These are phyloP conservation scores for Lepidocyrtinus sp. DNA, from an alignment of 2,888 invertebrate species.

Conservation along the genomic window DNA sequence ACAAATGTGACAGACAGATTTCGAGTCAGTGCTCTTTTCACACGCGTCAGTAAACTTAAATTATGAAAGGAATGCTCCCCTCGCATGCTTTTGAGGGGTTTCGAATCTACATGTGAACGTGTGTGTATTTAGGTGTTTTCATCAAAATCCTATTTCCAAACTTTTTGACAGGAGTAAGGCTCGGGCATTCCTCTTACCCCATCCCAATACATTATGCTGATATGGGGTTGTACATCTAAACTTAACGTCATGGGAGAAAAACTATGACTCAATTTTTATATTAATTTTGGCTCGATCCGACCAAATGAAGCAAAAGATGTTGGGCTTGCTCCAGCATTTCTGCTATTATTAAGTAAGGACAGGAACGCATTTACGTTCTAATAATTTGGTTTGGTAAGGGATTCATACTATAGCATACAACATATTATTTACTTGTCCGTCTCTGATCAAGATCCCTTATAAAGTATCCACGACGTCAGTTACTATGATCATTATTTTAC, in stretches of 20 bases:
- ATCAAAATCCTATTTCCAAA: slow-evolving; percentile 43
- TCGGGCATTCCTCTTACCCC: too few species aligned
- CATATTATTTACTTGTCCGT: background rate
- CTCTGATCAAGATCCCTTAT: slow-evolving; percentile 29
- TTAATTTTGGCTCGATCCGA: slow-evolving; percentile 28
- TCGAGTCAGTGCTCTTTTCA: background rate
- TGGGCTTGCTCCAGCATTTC: background rate
- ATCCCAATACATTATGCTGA: slow-evolving; percentile 22
- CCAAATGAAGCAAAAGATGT: slow-evolving; percentile 4
- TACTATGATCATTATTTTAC: slow-evolving; percentile 20
- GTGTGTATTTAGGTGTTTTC: background rate
- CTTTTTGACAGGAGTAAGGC: slow-evolving; percentile 42
- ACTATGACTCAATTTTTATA: slow-evolving; percentile 17
- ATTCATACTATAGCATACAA: slow-evolving; percentile 17
- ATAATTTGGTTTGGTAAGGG: background rate
- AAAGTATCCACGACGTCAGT: slow-evolving; percentile 29
- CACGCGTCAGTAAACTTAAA: background rate
- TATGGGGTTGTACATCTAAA: background rate
- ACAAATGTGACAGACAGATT: background rate
- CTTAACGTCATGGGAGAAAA: slow-evolving; percentile 18
- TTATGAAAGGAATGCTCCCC: slow-evolving; percentile 18
- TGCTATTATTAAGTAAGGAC: slow-evolving; percentile 12
- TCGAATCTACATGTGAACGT: background rate
- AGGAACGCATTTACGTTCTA: background rate
- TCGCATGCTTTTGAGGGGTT: too few species aligned